These are phyloP conservation scores for Panopea generosa DNA, from an alignment of 2,888 invertebrate species.

Conservation along the genomic window DNA sequence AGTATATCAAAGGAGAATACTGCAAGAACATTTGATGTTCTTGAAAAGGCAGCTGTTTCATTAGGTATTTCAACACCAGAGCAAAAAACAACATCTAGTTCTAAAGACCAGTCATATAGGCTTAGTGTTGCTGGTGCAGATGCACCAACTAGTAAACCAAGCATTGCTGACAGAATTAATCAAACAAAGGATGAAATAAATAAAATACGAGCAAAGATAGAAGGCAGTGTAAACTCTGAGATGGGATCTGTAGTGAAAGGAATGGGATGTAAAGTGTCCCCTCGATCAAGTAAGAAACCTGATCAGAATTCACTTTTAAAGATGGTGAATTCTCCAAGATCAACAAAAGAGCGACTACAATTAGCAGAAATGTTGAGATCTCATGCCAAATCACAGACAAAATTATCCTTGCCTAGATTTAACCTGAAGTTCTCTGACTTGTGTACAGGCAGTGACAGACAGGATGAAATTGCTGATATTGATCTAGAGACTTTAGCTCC, in stretches of 20 bases:
- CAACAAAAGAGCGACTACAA: slow-evolving; percentile 72
- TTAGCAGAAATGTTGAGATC: slow-evolving; percentile 73
- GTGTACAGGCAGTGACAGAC: slow-evolving; percentile 45
- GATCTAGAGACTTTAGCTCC: slow-evolving; percentile 71
- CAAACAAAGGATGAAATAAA: slow-evolving; percentile 56
- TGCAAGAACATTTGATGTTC: neutral
- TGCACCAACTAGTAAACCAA: neutral
- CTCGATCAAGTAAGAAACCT: slow-evolving; percentile 12
- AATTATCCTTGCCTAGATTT: slow-evolving; percentile 68
- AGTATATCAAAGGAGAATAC: slow-evolving; percentile 1
- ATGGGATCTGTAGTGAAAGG: neutral
- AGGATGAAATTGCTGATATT: slow-evolving; percentile 64
- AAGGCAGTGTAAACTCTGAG: slow-evolving; percentile 58
- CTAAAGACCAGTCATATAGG: neutral
- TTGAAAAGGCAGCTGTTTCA: slow-evolving; percentile 22
- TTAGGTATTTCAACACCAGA: slow-evolving; percentile 11
- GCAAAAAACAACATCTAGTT: neutral
- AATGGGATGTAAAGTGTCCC: neutral
- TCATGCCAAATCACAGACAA: slow-evolving; percentile 66
- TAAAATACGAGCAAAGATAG: slow-evolving; percentile 64
- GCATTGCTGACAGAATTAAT: slow-evolving; percentile 40
- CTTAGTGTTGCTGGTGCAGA: neutral
- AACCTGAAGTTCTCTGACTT: slow-evolving; percentile 70
- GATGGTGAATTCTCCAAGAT: slow-evolving; percentile 80
- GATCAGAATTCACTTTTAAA: slow-evolving; percentile 65